Base-by-base conservation (phyloP, 1,140 invertebrate species). In the Orius insidiosus region DNA sequence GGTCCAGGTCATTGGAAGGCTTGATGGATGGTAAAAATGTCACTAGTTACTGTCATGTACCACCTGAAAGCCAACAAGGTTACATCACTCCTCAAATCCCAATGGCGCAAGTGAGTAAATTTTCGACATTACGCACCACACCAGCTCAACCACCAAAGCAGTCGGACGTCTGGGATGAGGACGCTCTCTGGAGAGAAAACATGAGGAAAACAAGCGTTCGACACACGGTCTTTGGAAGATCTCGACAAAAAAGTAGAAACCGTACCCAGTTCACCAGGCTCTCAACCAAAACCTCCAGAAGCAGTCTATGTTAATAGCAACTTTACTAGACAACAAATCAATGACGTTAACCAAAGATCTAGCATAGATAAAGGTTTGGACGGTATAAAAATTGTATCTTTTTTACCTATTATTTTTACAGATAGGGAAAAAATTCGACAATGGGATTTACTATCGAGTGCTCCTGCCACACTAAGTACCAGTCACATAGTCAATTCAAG, bases 391-490 rank as follows among this genome's bases (percentile, higher is more conserved):
- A 45, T 24, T 13, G 53, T 30, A 30, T 43, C 4, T 30, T 10
- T 5, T 40, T 10, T 18, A 4, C 9, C 38, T 15, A 15, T 43
- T 30, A 2, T n/a, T 36, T 43, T 43, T 31, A 75, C 85, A 53
- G 83, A 86, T 65, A 73, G 82, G 54, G 83, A 86, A 64, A 85
- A 81, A 52, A 68, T 86, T 52, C 69, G 83, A 30, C 83, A 86
- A 57, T 86, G 83, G 83, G 83, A 87, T 64, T 70, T 85, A 49
- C 71, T 85, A 72, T 86, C 82, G 36, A 84, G 81, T 67, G 81
- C 73, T 49, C 69, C 69, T 58, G 64, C 66, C 42, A 31, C 41
- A 7, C n/a, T 31, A 30, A 16, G 24, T 16, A 16, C 38, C 16
- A 15, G 16, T 13, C 18, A 40, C 10, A 40, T 15, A 6, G 38